phyloP scores from a whole-genome alignment of 2,113 vertebrate genomes.

The Anthoscopus minutus region DNA sequence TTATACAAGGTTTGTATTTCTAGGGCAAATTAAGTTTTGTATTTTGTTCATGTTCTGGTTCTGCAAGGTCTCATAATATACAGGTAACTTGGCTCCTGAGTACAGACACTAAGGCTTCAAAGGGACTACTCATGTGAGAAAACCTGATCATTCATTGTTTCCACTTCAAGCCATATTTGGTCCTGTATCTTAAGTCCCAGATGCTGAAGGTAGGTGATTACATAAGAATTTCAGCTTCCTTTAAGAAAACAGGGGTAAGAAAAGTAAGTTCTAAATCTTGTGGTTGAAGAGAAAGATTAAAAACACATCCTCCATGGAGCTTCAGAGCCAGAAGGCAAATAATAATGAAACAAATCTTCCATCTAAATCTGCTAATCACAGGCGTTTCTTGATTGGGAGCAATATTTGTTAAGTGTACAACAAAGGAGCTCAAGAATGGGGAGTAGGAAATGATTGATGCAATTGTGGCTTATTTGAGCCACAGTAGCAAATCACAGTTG shows the following conservation, averaged over 20 bases:
- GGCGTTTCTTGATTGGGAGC: background rate
- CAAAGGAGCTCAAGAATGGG: background rate
- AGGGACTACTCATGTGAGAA: conserved; percentile 36
- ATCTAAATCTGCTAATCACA: background rate
- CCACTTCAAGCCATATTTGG: conserved; percentile 31
- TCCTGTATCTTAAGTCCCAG: background rate
- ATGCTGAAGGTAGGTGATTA: background rate
- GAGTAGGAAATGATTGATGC: background rate
- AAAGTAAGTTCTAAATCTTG: background rate
- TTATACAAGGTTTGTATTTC: background rate
- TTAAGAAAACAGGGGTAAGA: background rate
- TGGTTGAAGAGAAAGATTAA: conserved; percentile 2
- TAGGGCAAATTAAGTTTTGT: background rate
- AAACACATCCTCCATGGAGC: background rate
- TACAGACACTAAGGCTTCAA: conserved; percentile 6
- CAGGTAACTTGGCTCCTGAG: background rate
- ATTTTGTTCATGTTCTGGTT: background rate
- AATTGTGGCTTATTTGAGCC: background rate
- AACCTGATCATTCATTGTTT: conserved; percentile 37
- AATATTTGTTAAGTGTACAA: background rate
- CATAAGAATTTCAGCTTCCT: background rate
- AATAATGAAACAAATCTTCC: background rate
- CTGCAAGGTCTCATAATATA: background rate
- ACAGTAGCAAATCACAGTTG: background rate
- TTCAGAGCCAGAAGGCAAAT: background rate